Conservation (phyloP, 2,888 invertebrate genomes). For the Pyrrhosoma nymphula region DNA sequence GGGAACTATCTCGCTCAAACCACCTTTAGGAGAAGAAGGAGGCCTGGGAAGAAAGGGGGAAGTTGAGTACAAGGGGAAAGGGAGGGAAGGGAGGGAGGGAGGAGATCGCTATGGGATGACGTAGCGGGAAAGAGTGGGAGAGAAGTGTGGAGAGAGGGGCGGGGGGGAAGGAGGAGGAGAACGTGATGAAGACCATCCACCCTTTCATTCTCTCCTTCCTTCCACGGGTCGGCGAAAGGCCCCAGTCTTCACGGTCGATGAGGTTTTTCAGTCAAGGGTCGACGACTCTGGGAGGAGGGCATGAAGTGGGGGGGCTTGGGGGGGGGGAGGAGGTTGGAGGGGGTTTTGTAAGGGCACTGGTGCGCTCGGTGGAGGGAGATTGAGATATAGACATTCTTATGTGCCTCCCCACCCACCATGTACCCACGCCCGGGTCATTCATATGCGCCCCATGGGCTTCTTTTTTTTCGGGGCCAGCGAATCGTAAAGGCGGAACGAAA, state of each 20-base stretch:
- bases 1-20: too few species aligned
- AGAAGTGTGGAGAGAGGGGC: not conserved
- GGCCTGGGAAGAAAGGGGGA: not conserved
- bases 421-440: not conserved
- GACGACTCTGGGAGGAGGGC: constrained; percentile 33
- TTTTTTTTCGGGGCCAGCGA: not conserved
- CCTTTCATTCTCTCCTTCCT: constrained; percentile 6
- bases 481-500: constrained; percentile 7
- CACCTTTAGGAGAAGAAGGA: too few species aligned
- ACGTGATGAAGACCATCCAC: constrained; percentile 51
- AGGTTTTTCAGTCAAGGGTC: constrained; percentile 62
- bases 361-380: not conserved
- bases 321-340: not conserved
- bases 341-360: too few species aligned
- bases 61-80: not conserved
- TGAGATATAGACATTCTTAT: constrained; percentile 26
- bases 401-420: not conserved
- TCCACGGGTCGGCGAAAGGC: constrained; percentile 46
- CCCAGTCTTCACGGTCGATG: constrained; percentile 59
- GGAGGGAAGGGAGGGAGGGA: not conserved
- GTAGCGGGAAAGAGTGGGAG: not conserved
- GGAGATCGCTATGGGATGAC: not conserved
- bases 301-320: not conserved
- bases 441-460: not conserved
- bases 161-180: not conserved